Base-by-base conservation (phyloP, 2,797 vertebrate genomes). In the Lepus townsendii region DNA sequence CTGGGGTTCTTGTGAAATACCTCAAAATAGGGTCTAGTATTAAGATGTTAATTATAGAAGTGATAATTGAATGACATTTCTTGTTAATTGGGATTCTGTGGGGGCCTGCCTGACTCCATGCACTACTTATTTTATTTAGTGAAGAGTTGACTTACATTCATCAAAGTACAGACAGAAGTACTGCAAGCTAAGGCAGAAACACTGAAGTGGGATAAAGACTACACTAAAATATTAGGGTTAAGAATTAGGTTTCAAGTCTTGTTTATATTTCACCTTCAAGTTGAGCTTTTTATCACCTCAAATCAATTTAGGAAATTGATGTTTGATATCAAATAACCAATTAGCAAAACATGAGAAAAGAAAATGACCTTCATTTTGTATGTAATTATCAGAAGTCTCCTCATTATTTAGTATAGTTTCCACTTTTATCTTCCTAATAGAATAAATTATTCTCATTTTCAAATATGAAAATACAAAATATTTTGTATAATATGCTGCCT, bases 321-420 rank as follows among this genome's bases (percentile, higher is more conserved):
- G 1, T 42, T 90, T 92, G 72, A 84, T 69, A 80, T 32, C 22
- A 84, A 78, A 84, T 91, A 89, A 57, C 71, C 30, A 80, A 19
- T 19, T 65, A 79, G 20, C 38, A 63, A 94, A 91, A 57, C 35
- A 72, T 52, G 26, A 77, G 26, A 87, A 78, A 86, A 83, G 32
- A 71, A 2, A 76, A 3, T 72, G 17, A 93, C 3, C 0, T 0
- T 63, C 72, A 83, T 93, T 93, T 89, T 86, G 42, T 35, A 57
- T 57, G 1, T 65, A 47, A 91, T 75, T 80, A 91, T 90, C 54
- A 85, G n/a, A 13, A 35, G 16, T 76, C 69, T 87, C 32, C 69
- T 71, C 68, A 83, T 62, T 83, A 7, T 92, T 17, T 16, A 82
- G 27, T 63, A 82, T 42, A 79, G 3, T 66, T 94, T 78, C 35